Conservation (phyloP, 1,140 invertebrate species). For the Hormaphis cornu region DNA sequence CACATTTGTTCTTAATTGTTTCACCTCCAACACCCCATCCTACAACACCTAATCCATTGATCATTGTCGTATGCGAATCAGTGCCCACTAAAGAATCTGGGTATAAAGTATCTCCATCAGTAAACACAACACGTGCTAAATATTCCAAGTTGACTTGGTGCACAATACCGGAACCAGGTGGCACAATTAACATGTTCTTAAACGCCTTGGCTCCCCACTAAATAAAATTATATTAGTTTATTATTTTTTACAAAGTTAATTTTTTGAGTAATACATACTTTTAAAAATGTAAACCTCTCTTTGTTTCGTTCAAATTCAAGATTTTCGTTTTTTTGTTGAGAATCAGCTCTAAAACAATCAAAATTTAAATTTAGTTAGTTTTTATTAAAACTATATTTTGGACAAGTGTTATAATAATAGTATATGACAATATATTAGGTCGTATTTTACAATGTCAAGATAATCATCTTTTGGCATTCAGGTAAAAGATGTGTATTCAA, state of each 20-base stretch:
- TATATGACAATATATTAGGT: too few relatives aligned
- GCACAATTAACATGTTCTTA: conserved; percentile 27
- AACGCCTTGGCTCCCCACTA: conserved; percentile 9
- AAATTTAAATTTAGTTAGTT: too few relatives aligned
- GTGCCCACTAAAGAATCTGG: conserved; percentile 33
- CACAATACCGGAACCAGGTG: conserved; percentile 33
- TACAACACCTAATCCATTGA: conserved; percentile 28
- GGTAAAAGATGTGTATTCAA: too few relatives aligned
- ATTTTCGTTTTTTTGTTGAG: conserved; percentile 86
- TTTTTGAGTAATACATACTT: conserved; percentile 55
- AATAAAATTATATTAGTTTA: neutral
- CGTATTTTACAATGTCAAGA: too few relatives aligned
- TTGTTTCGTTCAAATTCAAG: conserved; percentile 93
- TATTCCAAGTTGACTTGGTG: conserved; percentile 34
- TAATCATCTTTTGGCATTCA: too few relatives aligned
- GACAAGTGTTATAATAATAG: too few relatives aligned
- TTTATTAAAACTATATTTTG: too few relatives aligned
- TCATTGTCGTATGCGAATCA: conserved; percentile 32
- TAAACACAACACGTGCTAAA: conserved; percentile 21
- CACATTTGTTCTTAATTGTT: conserved; percentile 16
- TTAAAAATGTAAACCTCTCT: conserved; percentile 90
- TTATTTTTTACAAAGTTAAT: neutral
- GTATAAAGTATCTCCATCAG: conserved; percentile 6
- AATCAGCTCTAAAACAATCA: conserved; percentile 59
- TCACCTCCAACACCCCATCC: conserved; percentile 34